These are phyloP conservation scores for Fistularia commersonii DNA, from an alignment of 2,797 vertebrate species.

Conservation along the genomic window DNA sequence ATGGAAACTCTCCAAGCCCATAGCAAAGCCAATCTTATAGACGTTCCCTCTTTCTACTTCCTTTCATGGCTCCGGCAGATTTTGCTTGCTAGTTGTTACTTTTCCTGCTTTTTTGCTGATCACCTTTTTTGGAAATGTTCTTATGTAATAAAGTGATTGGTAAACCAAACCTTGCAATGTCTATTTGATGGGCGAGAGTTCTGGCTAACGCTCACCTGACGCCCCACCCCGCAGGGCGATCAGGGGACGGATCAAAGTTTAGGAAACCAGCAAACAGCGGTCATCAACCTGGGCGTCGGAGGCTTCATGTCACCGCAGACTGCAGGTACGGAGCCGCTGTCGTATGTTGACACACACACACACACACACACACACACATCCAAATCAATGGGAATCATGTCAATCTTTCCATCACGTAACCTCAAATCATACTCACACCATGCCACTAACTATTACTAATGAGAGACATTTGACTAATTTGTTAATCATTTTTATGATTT, in stretches of 20 bases:
- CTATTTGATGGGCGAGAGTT: too few species aligned
- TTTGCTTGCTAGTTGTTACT: too few species aligned
- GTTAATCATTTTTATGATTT: slow-evolving; percentile 27
- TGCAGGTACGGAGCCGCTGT: slow-evolving; percentile 76
- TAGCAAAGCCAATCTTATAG: too few species aligned
- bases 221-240: slow-evolving; percentile 76
- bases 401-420: slow-evolving; percentile 19
- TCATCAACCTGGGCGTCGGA: slow-evolving; percentile 92
- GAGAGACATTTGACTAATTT: slow-evolving; percentile 38
- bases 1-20: too few species aligned
- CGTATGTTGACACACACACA: not conserved
- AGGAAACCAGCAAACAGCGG: slow-evolving; percentile 88
- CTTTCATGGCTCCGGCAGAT: too few species aligned
- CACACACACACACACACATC: slow-evolving; percentile 1
- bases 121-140: too few species aligned
- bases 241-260: slow-evolving; percentile 87
- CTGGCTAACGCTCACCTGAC: too few species aligned
- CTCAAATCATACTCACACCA: slow-evolving; percentile 21
- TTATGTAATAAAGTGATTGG: too few species aligned
- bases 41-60: too few species aligned
- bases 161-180: too few species aligned
- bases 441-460: slow-evolving; percentile 49
- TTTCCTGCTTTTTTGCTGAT: too few species aligned
- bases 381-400: slow-evolving; percentile 4
- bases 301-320: slow-evolving; percentile 91